Conservation (phyloP, 2,888 invertebrate genomes). For the Chalcis sispes region DNA sequence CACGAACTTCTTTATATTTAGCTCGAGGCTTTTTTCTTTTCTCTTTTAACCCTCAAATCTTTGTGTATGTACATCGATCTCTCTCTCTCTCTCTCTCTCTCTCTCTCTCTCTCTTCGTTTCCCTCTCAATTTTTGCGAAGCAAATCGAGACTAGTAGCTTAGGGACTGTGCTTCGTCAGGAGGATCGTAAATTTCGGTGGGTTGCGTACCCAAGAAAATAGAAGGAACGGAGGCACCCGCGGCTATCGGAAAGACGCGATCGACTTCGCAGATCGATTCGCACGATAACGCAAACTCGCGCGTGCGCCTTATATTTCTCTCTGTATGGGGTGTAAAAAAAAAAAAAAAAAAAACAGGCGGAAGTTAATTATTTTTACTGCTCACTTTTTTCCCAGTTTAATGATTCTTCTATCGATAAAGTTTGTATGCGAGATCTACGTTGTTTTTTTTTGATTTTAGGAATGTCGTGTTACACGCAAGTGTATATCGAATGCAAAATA, state of each 20-base stretch:
- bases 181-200: constrained; percentile 24
- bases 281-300: constrained; percentile 15
- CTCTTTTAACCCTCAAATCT: constrained; percentile 2
- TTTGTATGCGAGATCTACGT: neutral
- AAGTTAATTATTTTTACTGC: neutral
- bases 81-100: neutral
- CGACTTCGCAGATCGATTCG: constrained; percentile 29
- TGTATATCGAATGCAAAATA: too few species aligned
- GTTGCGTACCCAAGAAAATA: constrained; percentile 16
- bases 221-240: neutral
- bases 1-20: neutral
- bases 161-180: constrained; percentile 27
- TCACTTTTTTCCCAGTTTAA: constrained; percentile 4
- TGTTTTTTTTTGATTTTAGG: constrained; percentile 28
- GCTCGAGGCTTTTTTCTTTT: neutral
- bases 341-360: neutral
- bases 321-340: neutral
- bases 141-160: neutral
- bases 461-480: neutral
- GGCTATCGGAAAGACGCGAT: constrained; percentile 22
- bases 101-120: neutral
- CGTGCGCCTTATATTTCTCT: neutral
- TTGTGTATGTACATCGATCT: neutral
- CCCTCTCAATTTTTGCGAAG: too few species aligned
- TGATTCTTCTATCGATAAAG: constrained; percentile 14